Base-by-base conservation (phyloP, 1,140 invertebrate species). In the Euura lappo region DNA sequence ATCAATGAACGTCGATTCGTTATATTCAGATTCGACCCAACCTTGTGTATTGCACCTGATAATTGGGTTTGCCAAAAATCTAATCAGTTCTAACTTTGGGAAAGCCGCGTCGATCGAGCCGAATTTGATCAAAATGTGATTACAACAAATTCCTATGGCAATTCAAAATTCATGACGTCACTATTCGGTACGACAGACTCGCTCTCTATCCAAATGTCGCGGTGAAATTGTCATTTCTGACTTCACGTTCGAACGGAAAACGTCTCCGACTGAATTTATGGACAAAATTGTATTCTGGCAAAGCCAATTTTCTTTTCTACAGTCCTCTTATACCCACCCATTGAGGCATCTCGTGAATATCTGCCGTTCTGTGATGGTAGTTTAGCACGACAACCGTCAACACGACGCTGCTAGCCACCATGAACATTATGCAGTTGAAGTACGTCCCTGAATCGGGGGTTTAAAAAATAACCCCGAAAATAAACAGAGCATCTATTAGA, bases 351-450 rank as follows among this genome's bases (percentile, higher is more conserved):
- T 95, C 94, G 87, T 99, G 97, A 84, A 96, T 98, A 84, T 99
- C 97, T 51, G 97, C 95, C 78, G 95, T 97, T 81, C 98, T 92
- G 89, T 99, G 97, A 90, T 99, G 98, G 88, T 98, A 99, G 89
- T 99, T 99, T 75, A 99, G 92, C 75, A 99, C 97, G 79, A 99
- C 93, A 72, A 99, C 97, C 43, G 98, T 99, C 80, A 98, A 93
- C 74, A 99, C 96, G 81, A 99, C 98, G 75, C 97, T 99, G 74
- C 98, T 97, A 64, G 98, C 97, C 87, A 99, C 98, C 97, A 99
- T 99, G 88, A 99, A 97, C 98, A 99, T 99, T 88, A 99, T 99
- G 90, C 97, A 99, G 88, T 98, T 98, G 92, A 99, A 99, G 90
- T 99, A 99, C 78, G 98, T 98, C 83, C 97, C 97, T 99, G 91